Conservation (phyloP, 2,888 invertebrate species). For the Griposia aprilina region DNA sequence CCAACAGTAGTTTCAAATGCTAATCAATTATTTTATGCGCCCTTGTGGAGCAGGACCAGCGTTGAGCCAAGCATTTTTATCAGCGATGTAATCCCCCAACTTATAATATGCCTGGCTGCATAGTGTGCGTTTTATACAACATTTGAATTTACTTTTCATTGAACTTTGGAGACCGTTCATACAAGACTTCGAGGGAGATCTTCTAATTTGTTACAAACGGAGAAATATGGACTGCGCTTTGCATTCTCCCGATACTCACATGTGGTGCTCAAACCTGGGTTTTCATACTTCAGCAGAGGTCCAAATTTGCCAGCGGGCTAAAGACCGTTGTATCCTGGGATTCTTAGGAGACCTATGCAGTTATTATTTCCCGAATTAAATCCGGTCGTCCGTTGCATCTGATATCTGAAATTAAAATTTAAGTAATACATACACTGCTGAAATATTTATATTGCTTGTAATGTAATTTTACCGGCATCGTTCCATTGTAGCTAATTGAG, state of each 20-base stretch:
- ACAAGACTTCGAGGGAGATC: no score
- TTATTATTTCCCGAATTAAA: not conserved
- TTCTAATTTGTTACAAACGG: not conserved
- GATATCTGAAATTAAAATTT: not conserved
- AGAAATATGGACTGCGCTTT: not conserved
- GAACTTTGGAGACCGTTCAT: not conserved
- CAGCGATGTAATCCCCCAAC: no score
- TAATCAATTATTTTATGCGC: no score
- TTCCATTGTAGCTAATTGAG: no score
- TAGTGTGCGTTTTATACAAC: no score
- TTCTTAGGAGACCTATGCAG: not conserved
- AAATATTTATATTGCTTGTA: not conserved
- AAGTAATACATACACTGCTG: not conserved
- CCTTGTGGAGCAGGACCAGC: no score
- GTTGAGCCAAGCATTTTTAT: no score
- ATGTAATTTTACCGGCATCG: not conserved
- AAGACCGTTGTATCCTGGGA: not conserved
- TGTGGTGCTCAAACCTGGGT: not conserved
- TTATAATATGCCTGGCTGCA: no score
- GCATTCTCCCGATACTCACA: not conserved
- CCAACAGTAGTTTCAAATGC: no score
- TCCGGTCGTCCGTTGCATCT: not conserved
- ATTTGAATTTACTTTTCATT: not conserved
- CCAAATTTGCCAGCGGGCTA: not conserved
- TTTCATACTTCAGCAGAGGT: not conserved